These are phyloP conservation scores for Oxycera nigricornis DNA, from an alignment of 2,888 invertebrate genomes.

Conservation along the genomic window DNA sequence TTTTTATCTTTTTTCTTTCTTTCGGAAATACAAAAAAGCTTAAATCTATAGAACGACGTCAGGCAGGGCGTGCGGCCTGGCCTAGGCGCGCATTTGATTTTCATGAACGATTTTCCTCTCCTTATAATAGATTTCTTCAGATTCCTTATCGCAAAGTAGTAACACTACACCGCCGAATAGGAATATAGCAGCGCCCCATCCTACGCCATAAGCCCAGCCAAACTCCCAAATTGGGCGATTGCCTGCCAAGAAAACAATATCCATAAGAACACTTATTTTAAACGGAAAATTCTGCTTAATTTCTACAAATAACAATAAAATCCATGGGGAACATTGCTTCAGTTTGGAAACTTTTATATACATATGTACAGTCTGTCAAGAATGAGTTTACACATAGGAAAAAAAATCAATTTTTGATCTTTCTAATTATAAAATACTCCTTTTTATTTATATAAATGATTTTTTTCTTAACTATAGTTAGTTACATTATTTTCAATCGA, in stretches of 20 bases:
- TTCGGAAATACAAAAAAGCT: conserved; percentile 48
- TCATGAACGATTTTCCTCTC: conserved; percentile 84
- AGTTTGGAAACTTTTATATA: no score
- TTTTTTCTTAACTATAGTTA: no score
- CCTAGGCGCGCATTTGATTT: conserved; percentile 63
- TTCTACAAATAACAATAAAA: no score
- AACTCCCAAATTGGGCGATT: conserved; percentile 95
- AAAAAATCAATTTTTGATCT: no score
- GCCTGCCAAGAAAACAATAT: conserved; percentile 63
- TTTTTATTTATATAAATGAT: no score
- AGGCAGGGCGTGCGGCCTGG: conserved; percentile 64
- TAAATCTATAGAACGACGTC: conserved; percentile 63
- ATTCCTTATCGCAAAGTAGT: conserved; percentile 95
- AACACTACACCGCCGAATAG: conserved; percentile 92
- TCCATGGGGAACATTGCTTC: no score
- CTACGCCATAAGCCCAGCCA: conserved; percentile 98
- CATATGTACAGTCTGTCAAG: no score
- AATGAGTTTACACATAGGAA: no score
- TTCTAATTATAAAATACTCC: no score
- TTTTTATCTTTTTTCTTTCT: conserved; percentile 33
- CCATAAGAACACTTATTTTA: no score
- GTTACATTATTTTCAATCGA: no score
- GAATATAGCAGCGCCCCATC: conserved; percentile 97
- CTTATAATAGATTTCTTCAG: conserved; percentile 97
- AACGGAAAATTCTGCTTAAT: no score